phyloP scores from a whole-genome alignment of 2,797 vertebrate genomes.

The Psittacula derbiana region DNA sequence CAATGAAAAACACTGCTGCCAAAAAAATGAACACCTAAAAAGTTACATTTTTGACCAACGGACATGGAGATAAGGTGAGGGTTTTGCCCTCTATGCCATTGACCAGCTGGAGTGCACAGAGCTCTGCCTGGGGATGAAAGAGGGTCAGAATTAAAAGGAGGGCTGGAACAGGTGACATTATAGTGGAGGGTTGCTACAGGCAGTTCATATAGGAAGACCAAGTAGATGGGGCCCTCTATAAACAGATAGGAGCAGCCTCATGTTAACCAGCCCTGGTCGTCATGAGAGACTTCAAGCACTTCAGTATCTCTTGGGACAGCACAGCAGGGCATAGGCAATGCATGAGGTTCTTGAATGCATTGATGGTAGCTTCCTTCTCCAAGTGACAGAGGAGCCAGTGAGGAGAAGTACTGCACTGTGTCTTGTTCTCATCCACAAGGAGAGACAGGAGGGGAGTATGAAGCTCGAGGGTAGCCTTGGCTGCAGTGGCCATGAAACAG shows the following conservation, averaged over 20 bases:
- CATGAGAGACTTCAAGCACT: background rate
- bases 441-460: background rate
- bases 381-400: background rate
- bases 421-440: background rate
- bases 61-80: background rate
- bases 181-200: background rate
- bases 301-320: background rate
- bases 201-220: background rate
- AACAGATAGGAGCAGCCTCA: background rate
- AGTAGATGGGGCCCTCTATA: background rate
- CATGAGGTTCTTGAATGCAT: background rate
- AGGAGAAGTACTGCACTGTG: background rate
- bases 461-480: background rate
- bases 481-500: background rate
- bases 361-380: background rate
- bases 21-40: background rate
- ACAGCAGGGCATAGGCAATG: background rate
- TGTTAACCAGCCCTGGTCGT: background rate
- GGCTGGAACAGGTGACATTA: background rate
- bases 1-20: background rate
- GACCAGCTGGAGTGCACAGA: background rate
- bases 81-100: background rate
- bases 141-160: background rate
- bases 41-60: background rate
- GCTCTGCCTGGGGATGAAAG: background rate